Conservation (phyloP, 2,113 vertebrate genomes). For the Meleagris gallopavo region DNA sequence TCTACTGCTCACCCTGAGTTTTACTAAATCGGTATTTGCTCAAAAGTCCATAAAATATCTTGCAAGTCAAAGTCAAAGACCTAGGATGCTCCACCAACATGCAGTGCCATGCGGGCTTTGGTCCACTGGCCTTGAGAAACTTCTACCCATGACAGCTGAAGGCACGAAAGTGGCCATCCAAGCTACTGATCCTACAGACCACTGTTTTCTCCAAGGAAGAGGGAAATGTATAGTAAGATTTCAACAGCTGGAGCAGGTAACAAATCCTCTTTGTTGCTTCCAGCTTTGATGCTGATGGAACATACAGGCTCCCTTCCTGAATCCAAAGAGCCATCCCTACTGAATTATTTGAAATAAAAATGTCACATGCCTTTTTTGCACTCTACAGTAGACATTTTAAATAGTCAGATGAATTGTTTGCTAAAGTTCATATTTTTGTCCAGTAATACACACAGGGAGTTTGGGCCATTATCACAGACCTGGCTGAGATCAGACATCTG, state of each 20-base stretch:
- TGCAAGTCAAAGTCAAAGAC: not conserved
- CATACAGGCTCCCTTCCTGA: rapidly evolving
- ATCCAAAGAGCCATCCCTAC: not conserved
- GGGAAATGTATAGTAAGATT: not conserved
- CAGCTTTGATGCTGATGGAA: not conserved
- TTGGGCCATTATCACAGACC: not conserved
- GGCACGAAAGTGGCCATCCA: not conserved
- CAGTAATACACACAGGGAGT: not conserved
- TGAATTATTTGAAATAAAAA: not conserved
- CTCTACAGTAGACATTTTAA: not conserved
- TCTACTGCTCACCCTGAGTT: not conserved
- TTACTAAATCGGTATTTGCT: not conserved
- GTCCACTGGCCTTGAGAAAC: not conserved
- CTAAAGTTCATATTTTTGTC: not conserved
- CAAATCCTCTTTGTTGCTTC: not conserved
- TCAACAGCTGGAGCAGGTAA: not conserved
- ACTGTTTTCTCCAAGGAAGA: not conserved
- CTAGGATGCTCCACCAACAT: not conserved
- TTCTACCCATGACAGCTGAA: not conserved
- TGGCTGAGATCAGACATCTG: not conserved
- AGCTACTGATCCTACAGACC: not conserved
- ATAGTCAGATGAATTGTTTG: not conserved
- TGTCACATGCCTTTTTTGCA: not conserved
- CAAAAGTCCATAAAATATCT: not conserved
- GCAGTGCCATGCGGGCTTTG: not conserved